Conservation (phyloP, 2,888 invertebrate genomes). For the Drosophila rellima region DNA sequence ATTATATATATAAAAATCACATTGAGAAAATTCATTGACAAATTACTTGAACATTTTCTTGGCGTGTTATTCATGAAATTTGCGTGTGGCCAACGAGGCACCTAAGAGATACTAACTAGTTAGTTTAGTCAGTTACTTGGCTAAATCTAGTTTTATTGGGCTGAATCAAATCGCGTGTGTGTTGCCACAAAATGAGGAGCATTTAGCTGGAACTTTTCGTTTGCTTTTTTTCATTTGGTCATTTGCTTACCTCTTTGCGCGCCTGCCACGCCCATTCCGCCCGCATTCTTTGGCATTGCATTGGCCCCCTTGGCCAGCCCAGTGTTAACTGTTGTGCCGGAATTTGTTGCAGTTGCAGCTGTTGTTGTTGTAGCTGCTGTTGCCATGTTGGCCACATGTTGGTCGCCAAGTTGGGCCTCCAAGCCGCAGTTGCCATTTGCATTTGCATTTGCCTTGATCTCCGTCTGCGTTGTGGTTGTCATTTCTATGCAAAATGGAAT, state of each 20-base stretch:
- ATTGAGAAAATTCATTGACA: slow-evolving; percentile 36
- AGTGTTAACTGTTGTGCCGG: slow-evolving; percentile 18
- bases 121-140: slow-evolving; percentile 23
- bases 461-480: slow-evolving; percentile 73
- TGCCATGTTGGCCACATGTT: slow-evolving; percentile 25
- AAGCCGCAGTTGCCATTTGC: slow-evolving; percentile 40
- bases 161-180: slow-evolving; percentile 50
- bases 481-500: slow-evolving; percentile 50
- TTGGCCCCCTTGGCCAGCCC: slow-evolving; percentile 22
- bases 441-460: slow-evolving; percentile 56
- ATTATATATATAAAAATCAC: neutral
- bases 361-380: slow-evolving; percentile 19
- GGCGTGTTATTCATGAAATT: slow-evolving; percentile 28
- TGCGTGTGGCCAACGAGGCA: slow-evolving; percentile 31
- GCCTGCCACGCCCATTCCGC: slow-evolving; percentile 33
- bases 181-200: slow-evolving; percentile 44
- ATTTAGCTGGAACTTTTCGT: slow-evolving; percentile 37
- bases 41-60: slow-evolving; percentile 37
- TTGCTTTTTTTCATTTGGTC: slow-evolving; percentile 2
- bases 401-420: slow-evolving; percentile 11
- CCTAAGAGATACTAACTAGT: slow-evolving; percentile 20
- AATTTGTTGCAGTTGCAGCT: slow-evolving; percentile 25
- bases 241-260: slow-evolving; percentile 68
- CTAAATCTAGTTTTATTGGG: slow-evolving; percentile 18
- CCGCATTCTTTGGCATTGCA: slow-evolving; percentile 37